Conservation (phyloP, 2,797 vertebrate genomes). For the Argyrosomus regius region DNA sequence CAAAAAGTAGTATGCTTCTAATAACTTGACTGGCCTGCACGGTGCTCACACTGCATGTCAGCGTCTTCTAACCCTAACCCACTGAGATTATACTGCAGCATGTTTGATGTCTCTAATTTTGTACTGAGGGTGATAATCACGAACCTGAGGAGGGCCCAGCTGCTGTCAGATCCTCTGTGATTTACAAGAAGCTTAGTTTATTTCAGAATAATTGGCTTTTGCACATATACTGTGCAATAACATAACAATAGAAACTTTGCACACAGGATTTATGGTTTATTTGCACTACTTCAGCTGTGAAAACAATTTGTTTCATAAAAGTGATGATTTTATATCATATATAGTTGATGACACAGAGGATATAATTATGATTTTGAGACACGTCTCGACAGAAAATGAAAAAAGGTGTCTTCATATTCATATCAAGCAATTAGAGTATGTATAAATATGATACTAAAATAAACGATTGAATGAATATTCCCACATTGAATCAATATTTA, state of each 20-base stretch:
- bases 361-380: background rate
- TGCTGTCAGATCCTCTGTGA: constrained; percentile 7
- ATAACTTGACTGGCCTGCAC: background rate
- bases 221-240: background rate
- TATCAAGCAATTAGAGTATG: background rate
- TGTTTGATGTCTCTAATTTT: background rate
- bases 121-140: background rate
- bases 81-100: background rate
- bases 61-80: background rate
- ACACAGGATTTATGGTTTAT: background rate
- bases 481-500: background rate
- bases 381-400: background rate
- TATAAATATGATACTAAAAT: background rate
- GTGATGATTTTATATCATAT: background rate
- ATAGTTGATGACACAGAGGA: background rate
- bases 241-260: background rate
- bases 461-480: background rate
- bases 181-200: background rate
- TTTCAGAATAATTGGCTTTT: constrained; percentile 1
- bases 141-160: constrained; percentile 10
- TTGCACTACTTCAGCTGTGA: background rate
- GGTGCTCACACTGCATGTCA: background rate
- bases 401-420: background rate
- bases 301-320: background rate
- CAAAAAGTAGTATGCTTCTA: background rate